phyloP scores from a whole-genome alignment of 2,113 vertebrate genomes.

The Corapipo altera region DNA sequence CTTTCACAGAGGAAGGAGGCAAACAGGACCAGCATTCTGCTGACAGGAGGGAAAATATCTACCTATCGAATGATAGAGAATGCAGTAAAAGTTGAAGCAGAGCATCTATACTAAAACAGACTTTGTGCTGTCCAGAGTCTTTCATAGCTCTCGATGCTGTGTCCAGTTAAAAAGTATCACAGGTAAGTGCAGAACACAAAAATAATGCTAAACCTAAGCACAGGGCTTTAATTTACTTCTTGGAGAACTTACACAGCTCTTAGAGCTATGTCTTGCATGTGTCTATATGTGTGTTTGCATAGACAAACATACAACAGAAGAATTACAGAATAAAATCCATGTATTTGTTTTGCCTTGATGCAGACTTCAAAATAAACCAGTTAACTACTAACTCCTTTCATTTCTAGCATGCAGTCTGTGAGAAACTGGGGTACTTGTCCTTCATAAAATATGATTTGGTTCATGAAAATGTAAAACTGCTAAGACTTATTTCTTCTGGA shows the following conservation, averaged over 20 bases:
- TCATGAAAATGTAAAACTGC: neutral
- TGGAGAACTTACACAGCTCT: neutral
- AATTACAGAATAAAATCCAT: neutral
- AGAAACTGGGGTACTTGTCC: neutral
- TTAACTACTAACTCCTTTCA: neutral
- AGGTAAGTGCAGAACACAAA: neutral
- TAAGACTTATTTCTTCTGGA: neutral
- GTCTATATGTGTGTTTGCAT: neutral
- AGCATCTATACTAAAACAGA: neutral
- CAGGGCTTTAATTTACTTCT: neutral
- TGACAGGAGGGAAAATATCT: neutral
- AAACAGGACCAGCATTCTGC: neutral
- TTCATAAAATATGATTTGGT: conserved; percentile 3
- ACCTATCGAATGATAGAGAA: neutral
- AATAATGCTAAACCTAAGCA: neutral
- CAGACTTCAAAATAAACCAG: neutral
- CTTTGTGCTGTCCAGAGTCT: neutral
- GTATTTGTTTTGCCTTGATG: neutral
- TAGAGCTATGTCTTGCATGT: neutral
- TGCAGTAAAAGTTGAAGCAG: neutral
- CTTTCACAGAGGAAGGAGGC: neutral
- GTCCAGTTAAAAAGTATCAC: neutral
- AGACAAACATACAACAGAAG: neutral
- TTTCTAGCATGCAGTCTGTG: neutral
- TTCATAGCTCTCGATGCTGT: neutral